Percentiles rank a stretch among this genome's conserved stretches.
Conservation (phyloP, 2,888 invertebrate species). For the Ommatoiulus sabulosus region DNA sequence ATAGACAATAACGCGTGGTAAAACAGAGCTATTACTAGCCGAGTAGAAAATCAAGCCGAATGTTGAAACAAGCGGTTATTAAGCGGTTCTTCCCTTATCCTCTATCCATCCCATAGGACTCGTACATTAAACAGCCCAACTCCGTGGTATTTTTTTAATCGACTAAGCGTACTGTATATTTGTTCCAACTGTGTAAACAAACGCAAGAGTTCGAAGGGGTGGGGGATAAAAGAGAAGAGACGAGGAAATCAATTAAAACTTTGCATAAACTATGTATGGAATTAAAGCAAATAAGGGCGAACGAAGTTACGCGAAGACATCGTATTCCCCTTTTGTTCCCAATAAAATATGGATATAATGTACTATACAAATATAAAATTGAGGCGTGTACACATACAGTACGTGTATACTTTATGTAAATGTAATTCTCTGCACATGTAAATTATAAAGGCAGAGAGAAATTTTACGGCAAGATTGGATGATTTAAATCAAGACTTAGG, state of each 20-base stretch:
- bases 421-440: too few species aligned
- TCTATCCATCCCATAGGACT: background rate
- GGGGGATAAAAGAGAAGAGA: background rate
- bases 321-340: background rate
- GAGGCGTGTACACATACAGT: too few species aligned
- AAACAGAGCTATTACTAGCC: background rate
- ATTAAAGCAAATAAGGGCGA: background rate
- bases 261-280: background rate
- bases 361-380: background rate
- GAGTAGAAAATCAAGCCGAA: background rate
- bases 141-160: background rate
- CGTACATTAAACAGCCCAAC: background rate
- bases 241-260: conserved; percentile 16
- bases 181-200: background rate
- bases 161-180: background rate
- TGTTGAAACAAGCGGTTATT: background rate
- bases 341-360: background rate
- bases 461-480: too few species aligned
- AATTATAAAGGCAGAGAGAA: too few species aligned
- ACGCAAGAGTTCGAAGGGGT: background rate
- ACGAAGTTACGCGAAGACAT: background rate
- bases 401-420: too few species aligned
- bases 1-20: background rate
- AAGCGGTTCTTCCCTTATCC: conserved; percentile 3
- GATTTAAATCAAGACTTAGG: too few species aligned